These are phyloP conservation scores for Gisinianus flammeolus DNA, from an alignment of 2,888 invertebrate species.

Conservation along the genomic window DNA sequence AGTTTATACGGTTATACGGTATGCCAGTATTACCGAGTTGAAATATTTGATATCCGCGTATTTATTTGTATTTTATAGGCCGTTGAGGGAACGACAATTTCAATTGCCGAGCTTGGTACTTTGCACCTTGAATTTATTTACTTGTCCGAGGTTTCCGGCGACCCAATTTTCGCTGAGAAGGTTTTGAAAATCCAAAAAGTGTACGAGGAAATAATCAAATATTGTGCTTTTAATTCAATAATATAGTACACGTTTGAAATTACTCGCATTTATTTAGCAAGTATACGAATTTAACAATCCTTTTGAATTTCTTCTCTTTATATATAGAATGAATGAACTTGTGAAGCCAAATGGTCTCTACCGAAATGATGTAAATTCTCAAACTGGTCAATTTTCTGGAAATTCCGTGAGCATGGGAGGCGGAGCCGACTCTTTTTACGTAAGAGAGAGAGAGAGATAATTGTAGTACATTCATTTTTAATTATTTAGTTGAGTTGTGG, in stretches of 20 bases:
- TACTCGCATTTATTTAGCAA: no score
- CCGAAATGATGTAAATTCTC: conserved; percentile 48
- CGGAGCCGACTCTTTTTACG: conserved; percentile 10
- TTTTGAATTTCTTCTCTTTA: no score
- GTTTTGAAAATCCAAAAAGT: conserved; percentile 75
- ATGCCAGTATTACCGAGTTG: background rate
- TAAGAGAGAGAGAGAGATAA: background rate
- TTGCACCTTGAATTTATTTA: conserved; percentile 96
- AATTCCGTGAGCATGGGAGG: conserved; percentile 4
- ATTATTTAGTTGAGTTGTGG: background rate
- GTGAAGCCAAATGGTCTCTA: conserved; percentile 55
- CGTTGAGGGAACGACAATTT: background rate
- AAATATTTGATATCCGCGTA: background rate
- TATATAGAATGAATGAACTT: conserved; percentile 42
- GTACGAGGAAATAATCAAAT: no score
- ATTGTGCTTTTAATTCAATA: no score
- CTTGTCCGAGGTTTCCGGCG: conserved; percentile 92
- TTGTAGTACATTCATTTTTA: background rate
- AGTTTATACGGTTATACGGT: no score
- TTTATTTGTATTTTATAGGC: background rate
- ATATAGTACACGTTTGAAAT: no score
- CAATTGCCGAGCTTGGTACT: conserved; percentile 92
- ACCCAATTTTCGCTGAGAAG: conserved; percentile 84
- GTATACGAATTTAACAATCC: no score
- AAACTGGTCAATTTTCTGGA: conserved; percentile 47